Evolutionary conservation across 2,888 invertebrate species (phyloP).

Genomic region (Agonopterix heracliana): DNA sequence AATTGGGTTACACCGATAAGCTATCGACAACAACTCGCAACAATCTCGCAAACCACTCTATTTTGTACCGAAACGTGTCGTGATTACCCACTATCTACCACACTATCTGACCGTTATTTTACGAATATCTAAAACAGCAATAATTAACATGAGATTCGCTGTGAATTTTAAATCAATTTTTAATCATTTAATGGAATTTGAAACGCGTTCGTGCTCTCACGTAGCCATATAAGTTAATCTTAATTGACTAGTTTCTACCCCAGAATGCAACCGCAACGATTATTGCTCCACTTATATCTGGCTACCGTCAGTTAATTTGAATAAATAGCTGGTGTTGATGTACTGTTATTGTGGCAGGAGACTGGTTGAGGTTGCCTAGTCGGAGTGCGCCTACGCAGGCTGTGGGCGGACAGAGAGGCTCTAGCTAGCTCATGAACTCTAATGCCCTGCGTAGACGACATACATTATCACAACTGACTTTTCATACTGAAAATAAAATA

Average conservation of each 20-base stretch:
- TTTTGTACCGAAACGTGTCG: background rate
- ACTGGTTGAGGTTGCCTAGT: conserved; percentile 23
- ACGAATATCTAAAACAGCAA: background rate
- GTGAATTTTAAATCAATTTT: too few relatives aligned
- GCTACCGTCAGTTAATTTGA: conserved; percentile 36
- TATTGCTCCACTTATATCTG: conserved; percentile 28
- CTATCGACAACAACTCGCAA: conserved; percentile 29
- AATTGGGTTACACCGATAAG: conserved; percentile 69
- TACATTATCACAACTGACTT: background rate
- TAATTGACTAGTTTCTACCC: conserved; percentile 2
- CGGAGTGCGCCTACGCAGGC: conserved; percentile 22
- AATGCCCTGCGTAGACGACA: background rate
- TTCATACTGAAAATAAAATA: background rate
- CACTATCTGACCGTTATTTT: background rate
- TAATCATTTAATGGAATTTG: background rate
- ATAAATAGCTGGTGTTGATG: conserved; percentile 37
- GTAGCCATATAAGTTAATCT: conserved; percentile 4
- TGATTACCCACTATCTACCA: background rate
- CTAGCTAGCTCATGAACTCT: background rate
- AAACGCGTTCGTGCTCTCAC: background rate
- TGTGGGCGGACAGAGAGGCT: conserved; percentile 29
- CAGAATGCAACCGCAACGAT: conserved; percentile 8
- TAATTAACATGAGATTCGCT: too few relatives aligned
- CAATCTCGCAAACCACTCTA: conserved; percentile 13
- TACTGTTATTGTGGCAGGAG: conserved; percentile 24